A percentile compares a stretch with the other conserved stretches of the same genome.
These are phyloP conservation scores for Dryobota labecula DNA, from an alignment of 2,888 invertebrate genomes.

Conservation along the genomic window DNA sequence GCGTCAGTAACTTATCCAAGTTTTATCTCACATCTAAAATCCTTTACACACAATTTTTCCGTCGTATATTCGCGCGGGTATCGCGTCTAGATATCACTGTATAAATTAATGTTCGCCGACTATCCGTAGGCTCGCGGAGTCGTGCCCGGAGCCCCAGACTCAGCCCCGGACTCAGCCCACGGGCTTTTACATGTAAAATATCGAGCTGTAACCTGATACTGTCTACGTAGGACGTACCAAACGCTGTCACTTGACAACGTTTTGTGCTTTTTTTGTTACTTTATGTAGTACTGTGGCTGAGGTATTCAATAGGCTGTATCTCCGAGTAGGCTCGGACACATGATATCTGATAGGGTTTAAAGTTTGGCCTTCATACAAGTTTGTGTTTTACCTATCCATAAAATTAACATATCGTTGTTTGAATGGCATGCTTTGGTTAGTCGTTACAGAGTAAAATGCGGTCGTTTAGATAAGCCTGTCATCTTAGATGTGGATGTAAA, in stretches of 20 bases:
- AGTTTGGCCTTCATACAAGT: conserved; percentile 22
- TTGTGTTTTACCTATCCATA: conserved; percentile 35
- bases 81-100: conserved; percentile 54
- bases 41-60: conserved; percentile 51
- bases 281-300: conserved; percentile 39
- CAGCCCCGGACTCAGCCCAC: conserved; percentile 58
- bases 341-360: conserved; percentile 21
- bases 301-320: conserved; percentile 26
- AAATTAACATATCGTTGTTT: conserved; percentile 44
- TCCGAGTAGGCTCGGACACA: conserved; percentile 6
- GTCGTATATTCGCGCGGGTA: conserved; percentile 55
- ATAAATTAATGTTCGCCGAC: conserved; percentile 55
- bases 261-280: conserved; percentile 53
- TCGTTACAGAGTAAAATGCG: conserved; percentile 13
- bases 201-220: conserved; percentile 73
- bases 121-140: conserved; percentile 37
- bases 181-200: conserved; percentile 67
- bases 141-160: conserved; percentile 15
- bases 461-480: conserved; percentile 42
- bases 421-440: conserved; percentile 26
- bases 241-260: conserved; percentile 52
- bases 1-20: conserved; percentile 36
- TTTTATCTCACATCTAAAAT: conserved; percentile 55
- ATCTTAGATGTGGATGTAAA: conserved; percentile 19
- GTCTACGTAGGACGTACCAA: conserved; percentile 64